phyloP scores from a whole-genome alignment of 2,797 vertebrate genomes.

The Muraenolepis orangiensis region DNA sequence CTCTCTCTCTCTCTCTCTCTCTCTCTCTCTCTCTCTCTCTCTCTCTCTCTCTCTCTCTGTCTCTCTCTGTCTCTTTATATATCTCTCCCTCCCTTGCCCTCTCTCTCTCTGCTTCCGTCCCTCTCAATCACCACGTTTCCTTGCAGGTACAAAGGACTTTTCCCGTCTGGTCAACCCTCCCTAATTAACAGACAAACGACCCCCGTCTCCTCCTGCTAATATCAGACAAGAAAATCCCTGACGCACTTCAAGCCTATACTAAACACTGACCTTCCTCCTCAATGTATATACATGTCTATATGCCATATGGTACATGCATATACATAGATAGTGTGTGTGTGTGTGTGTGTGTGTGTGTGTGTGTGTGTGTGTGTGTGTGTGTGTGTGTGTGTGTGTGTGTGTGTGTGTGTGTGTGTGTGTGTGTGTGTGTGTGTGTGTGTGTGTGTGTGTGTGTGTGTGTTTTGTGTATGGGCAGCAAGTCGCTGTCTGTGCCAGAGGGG shows the following conservation, averaged over 20 bases:
- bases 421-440: conserved; percentile 81
- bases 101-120: conserved; percentile 72
- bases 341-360: conserved; percentile 82
- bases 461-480: conserved; percentile 79
- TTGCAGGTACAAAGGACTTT: conserved; percentile 93
- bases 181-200: conserved; percentile 73
- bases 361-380: conserved; percentile 81
- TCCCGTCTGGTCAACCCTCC: conserved; percentile 67
- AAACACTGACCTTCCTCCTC: conserved; percentile 76
- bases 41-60: conserved; percentile 81
- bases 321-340: conserved; percentile 76
- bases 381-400: conserved; percentile 82
- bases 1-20: conserved; percentile 72
- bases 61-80: conserved; percentile 77
- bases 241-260: conserved; percentile 75
- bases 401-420: conserved; percentile 81
- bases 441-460: conserved; percentile 80
- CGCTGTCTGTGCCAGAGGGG: conserved; percentile 86
- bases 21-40: conserved; percentile 72
- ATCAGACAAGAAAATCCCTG: conserved; percentile 52
- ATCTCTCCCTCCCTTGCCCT: conserved; percentile 71
- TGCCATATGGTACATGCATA: conserved; percentile 80
- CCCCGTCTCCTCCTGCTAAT: conserved; percentile 66
- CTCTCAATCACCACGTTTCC: conserved; percentile 90
- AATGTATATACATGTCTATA: conserved; percentile 83